Conservation (phyloP, 2,113 vertebrate genomes). For the Charadrius vociferus region DNA sequence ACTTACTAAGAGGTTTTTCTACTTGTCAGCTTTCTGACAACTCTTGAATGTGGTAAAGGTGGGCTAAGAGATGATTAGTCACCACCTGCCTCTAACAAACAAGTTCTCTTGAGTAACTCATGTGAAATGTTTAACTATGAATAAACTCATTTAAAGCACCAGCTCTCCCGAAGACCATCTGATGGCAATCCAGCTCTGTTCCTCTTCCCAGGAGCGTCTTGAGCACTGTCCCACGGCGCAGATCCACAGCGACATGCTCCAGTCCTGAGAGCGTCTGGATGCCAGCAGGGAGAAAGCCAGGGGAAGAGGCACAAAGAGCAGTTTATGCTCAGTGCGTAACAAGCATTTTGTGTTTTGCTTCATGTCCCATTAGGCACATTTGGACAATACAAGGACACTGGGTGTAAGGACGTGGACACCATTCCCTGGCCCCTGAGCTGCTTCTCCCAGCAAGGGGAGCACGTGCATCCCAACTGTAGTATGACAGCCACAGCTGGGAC, state of each 20-base stretch:
- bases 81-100: conserved; percentile 49
- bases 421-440: rapidly evolving
- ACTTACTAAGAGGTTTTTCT: conserved; percentile 46
- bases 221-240: background rate
- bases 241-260: background rate
- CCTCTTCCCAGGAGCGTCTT: background rate
- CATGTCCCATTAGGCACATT: background rate
- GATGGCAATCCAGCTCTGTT: background rate
- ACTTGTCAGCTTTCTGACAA: conserved; percentile 44
- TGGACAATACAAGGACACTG: background rate
- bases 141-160: background rate
- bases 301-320: background rate
- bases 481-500: background rate
- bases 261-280: background rate
- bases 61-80: conserved; percentile 61
- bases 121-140: conserved; percentile 18
- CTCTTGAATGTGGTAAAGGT: conserved; percentile 39
- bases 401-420: background rate
- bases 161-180: background rate
- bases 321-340: background rate
- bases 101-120: conserved; percentile 26
- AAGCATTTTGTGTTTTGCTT: background rate
- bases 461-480: background rate
- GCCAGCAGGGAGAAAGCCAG: background rate
- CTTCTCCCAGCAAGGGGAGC: background rate